These are phyloP conservation scores for Drosophila baimaii DNA, from an alignment of 1,140 invertebrate genomes.

Conservation along the genomic window DNA sequence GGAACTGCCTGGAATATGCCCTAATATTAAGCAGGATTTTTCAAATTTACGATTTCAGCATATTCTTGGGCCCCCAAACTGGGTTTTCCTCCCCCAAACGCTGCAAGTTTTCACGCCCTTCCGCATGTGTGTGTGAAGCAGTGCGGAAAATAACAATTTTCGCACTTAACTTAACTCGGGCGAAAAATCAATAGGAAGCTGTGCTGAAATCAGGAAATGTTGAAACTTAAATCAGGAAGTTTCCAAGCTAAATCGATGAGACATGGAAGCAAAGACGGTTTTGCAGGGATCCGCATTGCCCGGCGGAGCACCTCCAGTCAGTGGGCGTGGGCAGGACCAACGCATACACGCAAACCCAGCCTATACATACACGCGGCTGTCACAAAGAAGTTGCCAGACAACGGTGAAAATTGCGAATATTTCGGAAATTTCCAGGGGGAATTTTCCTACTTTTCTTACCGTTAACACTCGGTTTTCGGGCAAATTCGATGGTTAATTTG, in stretches of 20 bases:
- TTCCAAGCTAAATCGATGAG: not conserved
- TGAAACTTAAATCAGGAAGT: not conserved
- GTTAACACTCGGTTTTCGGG: not conserved
- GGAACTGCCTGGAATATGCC: not conserved
- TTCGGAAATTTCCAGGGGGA: not conserved
- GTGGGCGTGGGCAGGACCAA: slow-evolving; percentile 54
- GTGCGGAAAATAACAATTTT: slow-evolving; percentile 59
- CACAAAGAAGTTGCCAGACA: slow-evolving; percentile 60
- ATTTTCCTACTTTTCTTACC: slow-evolving; percentile 30
- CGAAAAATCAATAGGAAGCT: slow-evolving; percentile 72
- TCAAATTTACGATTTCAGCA: not conserved
- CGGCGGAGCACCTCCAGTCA: not conserved
- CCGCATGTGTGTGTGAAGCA: slow-evolving; percentile 37
- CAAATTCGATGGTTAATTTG: slow-evolving; percentile 18
- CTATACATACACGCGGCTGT: slow-evolving; percentile 38
- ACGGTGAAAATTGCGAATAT: slow-evolving; percentile 30
- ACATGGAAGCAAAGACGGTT: not conserved
- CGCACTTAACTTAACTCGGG: slow-evolving; percentile 46
- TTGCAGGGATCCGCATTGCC: not conserved
- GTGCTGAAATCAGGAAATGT: slow-evolving; percentile 8
- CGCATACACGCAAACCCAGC: slow-evolving; percentile 34
- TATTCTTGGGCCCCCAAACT: not conserved
- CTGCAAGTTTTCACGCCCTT: slow-evolving; percentile 56
- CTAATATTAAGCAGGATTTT: not conserved
- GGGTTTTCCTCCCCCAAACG: not conserved